Evolutionary conservation across 1,140 invertebrate genomes (phyloP).

Genomic region (Phocides pigmalion): DNA sequence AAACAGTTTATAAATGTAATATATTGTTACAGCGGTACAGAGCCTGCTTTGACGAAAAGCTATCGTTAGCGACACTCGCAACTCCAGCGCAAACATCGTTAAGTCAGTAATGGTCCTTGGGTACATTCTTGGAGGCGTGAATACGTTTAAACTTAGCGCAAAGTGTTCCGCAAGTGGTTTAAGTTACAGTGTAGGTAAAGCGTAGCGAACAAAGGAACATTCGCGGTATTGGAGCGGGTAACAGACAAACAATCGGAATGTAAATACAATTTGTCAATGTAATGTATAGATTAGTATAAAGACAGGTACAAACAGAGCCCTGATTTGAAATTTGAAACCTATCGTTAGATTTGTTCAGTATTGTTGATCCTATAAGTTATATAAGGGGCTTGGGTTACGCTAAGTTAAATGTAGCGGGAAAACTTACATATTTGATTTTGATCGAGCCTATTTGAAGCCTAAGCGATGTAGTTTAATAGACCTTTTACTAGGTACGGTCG

Average conservation of each 20-base stretch:
- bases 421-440: too few species aligned
- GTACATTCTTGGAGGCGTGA: constrained; percentile 49
- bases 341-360: constrained; percentile 5
- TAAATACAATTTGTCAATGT: constrained; percentile 25
- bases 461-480: too few species aligned
- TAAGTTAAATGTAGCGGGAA: background rate
- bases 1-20: constrained; percentile 16
- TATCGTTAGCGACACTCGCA: constrained; percentile 31
- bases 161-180: constrained; percentile 61
- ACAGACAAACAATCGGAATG: background rate
- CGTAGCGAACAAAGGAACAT: constrained; percentile 75
- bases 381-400: background rate
- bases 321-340: constrained; percentile 15
- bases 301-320: background rate
- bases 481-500: background rate
- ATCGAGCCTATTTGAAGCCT: too few species aligned
- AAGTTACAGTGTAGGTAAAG: constrained; percentile 64
- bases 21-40: constrained; percentile 10
- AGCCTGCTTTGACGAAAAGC: constrained; percentile 26
- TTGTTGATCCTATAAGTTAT: background rate
- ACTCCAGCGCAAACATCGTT: constrained; percentile 66
- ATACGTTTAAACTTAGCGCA: constrained; percentile 51
- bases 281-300: constrained; percentile 11
- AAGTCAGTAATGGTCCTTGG: constrained; percentile 54
- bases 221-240: constrained; percentile 49